Evolutionary conservation across 2,888 invertebrate genomes (phyloP).

Genomic region (Chrysotoxum bicinctum): DNA sequence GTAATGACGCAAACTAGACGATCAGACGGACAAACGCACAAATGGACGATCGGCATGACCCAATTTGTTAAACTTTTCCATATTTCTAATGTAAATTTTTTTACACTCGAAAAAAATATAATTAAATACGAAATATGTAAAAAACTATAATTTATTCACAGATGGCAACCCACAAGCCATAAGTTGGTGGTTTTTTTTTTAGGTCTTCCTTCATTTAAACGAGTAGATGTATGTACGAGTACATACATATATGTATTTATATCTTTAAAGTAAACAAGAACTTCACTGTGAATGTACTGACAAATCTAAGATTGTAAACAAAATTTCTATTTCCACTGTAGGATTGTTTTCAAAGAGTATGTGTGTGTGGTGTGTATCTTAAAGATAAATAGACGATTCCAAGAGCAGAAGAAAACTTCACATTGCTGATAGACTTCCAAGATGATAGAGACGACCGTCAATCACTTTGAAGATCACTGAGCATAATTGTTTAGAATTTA

Average conservation of each 20-base stretch:
- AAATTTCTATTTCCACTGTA: slow-evolving; percentile 46
- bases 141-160: background rate
- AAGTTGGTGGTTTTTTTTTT: background rate
- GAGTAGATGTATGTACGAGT: too few relatives aligned
- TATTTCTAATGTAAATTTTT: too few relatives aligned
- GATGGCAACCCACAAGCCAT: background rate
- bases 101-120: too few relatives aligned
- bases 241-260: too few relatives aligned
- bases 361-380: background rate
- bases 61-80: too few relatives aligned
- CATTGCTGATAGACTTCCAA: slow-evolving; percentile 50
- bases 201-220: background rate
- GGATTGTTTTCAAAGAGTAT: slow-evolving; percentile 16
- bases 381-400: slow-evolving; percentile 18
- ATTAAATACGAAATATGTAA: too few relatives aligned
- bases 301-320: slow-evolving; percentile 63
- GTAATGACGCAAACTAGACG: too few relatives aligned
- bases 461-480: slow-evolving; percentile 64
- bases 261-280: slow-evolving; percentile 47
- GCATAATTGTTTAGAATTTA: slow-evolving; percentile 59
- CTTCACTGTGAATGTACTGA: background rate
- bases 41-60: too few relatives aligned
- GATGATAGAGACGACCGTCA: slow-evolving; percentile 60
- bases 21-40: too few relatives aligned
- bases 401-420: background rate